Evolutionary conservation across 2,797 vertebrate genomes (phyloP).

Genomic region (Tolypeutes matacus): DNA sequence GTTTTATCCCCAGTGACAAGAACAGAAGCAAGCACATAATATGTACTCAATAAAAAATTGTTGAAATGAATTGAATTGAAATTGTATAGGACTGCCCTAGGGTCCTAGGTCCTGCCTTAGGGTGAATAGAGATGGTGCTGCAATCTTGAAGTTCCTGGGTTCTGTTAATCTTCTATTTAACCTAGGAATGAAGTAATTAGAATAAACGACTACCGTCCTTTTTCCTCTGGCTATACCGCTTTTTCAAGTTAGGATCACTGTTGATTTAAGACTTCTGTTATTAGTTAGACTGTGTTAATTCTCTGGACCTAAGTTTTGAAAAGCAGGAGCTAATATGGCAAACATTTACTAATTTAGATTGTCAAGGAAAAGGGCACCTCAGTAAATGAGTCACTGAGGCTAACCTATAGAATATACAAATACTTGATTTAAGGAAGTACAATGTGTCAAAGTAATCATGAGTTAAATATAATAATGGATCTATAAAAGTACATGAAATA

Average conservation of each 20-base stretch:
- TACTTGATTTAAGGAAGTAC: background rate
- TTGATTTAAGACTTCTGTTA: background rate
- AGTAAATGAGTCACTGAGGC: background rate
- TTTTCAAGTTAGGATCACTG: slow-evolving; percentile 1
- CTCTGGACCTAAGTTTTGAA: background rate
- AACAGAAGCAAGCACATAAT: background rate
- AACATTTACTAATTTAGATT: background rate
- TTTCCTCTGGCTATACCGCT: background rate
- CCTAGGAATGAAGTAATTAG: background rate
- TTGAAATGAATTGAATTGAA: background rate
- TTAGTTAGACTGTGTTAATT: background rate
- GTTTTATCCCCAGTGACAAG: background rate
- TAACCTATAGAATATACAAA: background rate
- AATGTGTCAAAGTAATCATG: background rate
- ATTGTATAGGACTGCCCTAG: background rate
- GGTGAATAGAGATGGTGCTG: background rate
- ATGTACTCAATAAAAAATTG: background rate
- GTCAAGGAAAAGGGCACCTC: background rate
- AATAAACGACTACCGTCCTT: background rate
- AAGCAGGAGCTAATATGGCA: background rate
- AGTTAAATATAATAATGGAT: background rate
- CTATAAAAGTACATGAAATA: background rate
- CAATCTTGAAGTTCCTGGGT: background rate
- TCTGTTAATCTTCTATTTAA: background rate
- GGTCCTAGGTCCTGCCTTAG: no score